A percentile compares a stretch with the other conserved stretches of the same genome.
Evolutionary conservation across 2,888 invertebrate genomes (phyloP).

Genomic region (Callosobruchus maculatus): DNA sequence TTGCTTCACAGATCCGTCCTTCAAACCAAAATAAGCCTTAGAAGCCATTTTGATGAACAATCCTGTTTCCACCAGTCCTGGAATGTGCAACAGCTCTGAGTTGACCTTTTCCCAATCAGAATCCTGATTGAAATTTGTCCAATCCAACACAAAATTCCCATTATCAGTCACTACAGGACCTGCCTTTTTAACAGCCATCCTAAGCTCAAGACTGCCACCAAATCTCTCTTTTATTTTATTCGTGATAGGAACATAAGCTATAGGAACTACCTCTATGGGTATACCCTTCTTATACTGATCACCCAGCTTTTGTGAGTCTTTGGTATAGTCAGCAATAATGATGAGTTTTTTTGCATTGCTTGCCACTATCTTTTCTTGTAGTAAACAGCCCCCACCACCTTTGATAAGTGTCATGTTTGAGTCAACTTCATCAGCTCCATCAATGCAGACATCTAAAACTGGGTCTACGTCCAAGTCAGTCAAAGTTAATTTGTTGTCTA

Average conservation of each 20-base stretch:
- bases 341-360: conserved; percentile 81
- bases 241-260: conserved; percentile 83
- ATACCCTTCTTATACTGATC: conserved; percentile 89
- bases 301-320: conserved; percentile 79
- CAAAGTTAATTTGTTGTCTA: conserved; percentile 72
- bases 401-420: conserved; percentile 83
- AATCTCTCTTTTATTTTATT: conserved; percentile 64
- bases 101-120: conserved; percentile 68
- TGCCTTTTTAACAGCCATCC: conserved; percentile 87
- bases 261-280: conserved; percentile 93
- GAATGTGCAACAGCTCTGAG: conserved; percentile 68
- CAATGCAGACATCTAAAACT: conserved; percentile 83
- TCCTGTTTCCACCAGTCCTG: conserved; percentile 94
- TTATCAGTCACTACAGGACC: conserved; percentile 98
- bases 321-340: conserved; percentile 91
- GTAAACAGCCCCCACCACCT: conserved; percentile 95
- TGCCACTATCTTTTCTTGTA: conserved; percentile 98
- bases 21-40: conserved; percentile 85
- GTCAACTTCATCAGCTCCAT: conserved; percentile 98
- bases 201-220: conserved; percentile 73
- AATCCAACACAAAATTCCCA: conserved; percentile 96
- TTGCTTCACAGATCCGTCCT: conserved; percentile 75
- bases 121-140: conserved; percentile 63
- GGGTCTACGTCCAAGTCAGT: conserved; percentile 84
- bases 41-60: conserved; percentile 90